phyloP scores from a whole-genome alignment of 1,140 invertebrate genomes.

The Drosophila santomea region DNA sequence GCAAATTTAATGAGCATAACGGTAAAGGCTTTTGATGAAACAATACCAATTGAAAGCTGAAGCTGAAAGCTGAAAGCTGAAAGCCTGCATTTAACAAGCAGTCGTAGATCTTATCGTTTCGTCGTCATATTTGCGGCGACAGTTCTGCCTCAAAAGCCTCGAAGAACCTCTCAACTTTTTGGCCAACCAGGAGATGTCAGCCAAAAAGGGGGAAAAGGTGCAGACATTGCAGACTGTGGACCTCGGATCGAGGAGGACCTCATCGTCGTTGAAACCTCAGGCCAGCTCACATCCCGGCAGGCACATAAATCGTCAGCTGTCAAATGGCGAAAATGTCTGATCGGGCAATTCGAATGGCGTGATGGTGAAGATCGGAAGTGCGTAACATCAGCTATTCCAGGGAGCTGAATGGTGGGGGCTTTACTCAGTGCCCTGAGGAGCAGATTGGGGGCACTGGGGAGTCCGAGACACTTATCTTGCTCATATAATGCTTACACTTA shows the following conservation, averaged over 20 bases:
- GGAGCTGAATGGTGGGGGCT: constrained; percentile 10
- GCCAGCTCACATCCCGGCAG: constrained; percentile 40
- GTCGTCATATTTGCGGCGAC: constrained; percentile 76
- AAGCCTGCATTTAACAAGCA: constrained; percentile 68
- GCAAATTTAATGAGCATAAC: constrained; percentile 83
- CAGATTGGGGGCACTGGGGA: constrained; percentile 3
- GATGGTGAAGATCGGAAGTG: constrained; percentile 75
- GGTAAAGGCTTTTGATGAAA: constrained; percentile 81
- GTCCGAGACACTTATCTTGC: constrained; percentile 58
- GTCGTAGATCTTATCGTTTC: constrained; percentile 76
- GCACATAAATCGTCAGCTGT: constrained; percentile 84
- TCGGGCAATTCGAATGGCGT: constrained; percentile 48
- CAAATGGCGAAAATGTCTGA: constrained; percentile 76
- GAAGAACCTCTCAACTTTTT: constrained; percentile 22
- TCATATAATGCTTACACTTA: constrained; percentile 78
- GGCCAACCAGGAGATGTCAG: constrained; percentile 34
- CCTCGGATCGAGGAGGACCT: constrained; percentile 22
- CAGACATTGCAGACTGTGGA: constrained; percentile 22
- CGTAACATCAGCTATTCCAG: constrained; percentile 59
- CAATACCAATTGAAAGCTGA: constrained; percentile 63
- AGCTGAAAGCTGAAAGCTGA: constrained; percentile 19
- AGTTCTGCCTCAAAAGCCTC: constrained; percentile 34
- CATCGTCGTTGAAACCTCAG: constrained; percentile 1
- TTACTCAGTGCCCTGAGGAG: not conserved
- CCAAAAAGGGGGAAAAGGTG: constrained; percentile 32